phyloP scores from a whole-genome alignment of 2,113 vertebrate species.

The Fulica atra region DNA sequence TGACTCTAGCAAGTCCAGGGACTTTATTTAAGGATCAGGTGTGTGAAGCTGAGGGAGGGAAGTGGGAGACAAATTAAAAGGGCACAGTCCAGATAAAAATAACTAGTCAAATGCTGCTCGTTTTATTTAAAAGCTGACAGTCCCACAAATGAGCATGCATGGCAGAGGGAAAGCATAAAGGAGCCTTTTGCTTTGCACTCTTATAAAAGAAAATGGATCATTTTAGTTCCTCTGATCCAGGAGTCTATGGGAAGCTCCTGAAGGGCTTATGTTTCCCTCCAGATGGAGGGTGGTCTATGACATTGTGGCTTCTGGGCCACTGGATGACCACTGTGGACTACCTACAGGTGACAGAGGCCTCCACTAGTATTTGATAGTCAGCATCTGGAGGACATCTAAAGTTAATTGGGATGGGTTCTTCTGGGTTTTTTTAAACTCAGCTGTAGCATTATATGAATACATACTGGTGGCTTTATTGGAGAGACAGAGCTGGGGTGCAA shows the following conservation, averaged over 20 bases:
- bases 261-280: background rate
- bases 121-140: slow-evolving; percentile 6
- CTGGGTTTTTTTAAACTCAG: background rate
- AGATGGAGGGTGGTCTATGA: background rate
- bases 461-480: background rate
- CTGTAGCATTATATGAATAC: background rate
- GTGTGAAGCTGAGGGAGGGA: background rate
- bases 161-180: background rate
- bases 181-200: background rate
- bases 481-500: background rate
- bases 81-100: slow-evolving; percentile 33
- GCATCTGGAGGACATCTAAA: background rate
- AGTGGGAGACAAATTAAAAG: background rate
- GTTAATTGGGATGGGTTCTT: background rate
- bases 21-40: slow-evolving; percentile 31
- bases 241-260: background rate
- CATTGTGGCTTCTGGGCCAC: fast-evolving
- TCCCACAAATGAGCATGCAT: slow-evolving; percentile 7
- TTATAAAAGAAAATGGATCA: background rate
- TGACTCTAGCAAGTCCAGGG: background rate
- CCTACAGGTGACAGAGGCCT: background rate
- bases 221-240: background rate
- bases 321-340: background rate
- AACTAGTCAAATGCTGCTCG: background rate
- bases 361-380: background rate